Conservation (phyloP, 2,797 vertebrate genomes). For the Siniperca obscura region DNA sequence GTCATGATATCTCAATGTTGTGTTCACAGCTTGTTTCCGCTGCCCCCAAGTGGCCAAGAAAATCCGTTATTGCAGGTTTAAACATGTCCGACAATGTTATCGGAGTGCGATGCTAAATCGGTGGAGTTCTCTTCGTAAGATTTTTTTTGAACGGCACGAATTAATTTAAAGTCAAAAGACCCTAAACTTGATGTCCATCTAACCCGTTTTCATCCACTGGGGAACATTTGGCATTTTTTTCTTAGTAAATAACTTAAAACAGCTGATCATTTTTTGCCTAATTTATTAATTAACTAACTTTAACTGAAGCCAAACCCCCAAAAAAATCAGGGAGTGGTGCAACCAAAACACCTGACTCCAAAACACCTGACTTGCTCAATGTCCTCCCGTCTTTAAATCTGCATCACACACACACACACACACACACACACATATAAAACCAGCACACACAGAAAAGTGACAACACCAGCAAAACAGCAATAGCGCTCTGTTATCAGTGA, state of each 20-base stretch:
- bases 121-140: background rate
- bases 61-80: background rate
- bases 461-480: slow-evolving; percentile 33
- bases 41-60: background rate
- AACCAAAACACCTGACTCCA: no score
- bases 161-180: background rate
- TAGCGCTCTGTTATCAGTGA: slow-evolving; percentile 48
- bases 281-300: no score
- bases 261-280: no score
- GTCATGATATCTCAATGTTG: no score
- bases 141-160: background rate
- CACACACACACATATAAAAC: background rate
- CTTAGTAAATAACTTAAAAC: no score
- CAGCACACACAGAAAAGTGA: slow-evolving; percentile 24
- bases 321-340: background rate
- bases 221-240: no score
- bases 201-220: background rate
- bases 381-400: background rate
- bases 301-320: background rate
- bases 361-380: no score
- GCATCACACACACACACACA: slow-evolving; percentile 3
- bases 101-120: background rate
- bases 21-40: no score
- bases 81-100: background rate
- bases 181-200: no score